Base-by-base conservation (phyloP, 2,888 invertebrate species). In the Platycheirus rosarum region DNA sequence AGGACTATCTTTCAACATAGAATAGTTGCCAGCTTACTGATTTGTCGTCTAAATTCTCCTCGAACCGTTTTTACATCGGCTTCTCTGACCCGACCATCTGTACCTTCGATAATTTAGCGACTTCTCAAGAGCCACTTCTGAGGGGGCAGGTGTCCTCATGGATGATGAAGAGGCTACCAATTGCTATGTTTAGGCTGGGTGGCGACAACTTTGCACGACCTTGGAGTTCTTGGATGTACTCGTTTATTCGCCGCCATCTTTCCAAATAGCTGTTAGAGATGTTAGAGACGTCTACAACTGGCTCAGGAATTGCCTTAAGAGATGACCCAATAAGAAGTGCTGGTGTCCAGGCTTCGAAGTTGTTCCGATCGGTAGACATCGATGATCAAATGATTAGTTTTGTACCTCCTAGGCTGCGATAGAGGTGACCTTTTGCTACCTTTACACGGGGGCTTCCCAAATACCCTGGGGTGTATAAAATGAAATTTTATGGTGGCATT, bases 121-220 rank as follows among this genome's bases (percentile, higher is more conserved):
- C 11, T 18, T 49, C 55, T 13, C 74, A 63, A 20, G 6, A 57
- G 53, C 74, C 74, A 74, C 20, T 18, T 53, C 40, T 65, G 53
- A 8, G 65, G 73, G 0, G 73, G 71, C 8, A 71, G 0, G 11
- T 63, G 26, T 62, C 29, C 1, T 62, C 71, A 5, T 62, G 62
- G 2, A 65, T 53, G 11, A 73, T 18, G 16, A 71, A 62, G 0
- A 71, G 9, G 32, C 14, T 13, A 2, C 57, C 57, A 18, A 70
- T 20, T 1, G 9, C n/a, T 18, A 57, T 46, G 14, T 70, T 40
- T 40, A 37, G 48, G 23, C 46, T 73, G 2, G 51, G 7, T 5
- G 55, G 7, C 0, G 13, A 7, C 66, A 55, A 57, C n/a, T 74
- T 65, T 18, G 57, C 13, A 29, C 65, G 26, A 26, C 37, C 9